Base-by-base conservation (phyloP, 2,888 invertebrate genomes). In the Protodeltote pygarga region DNA sequence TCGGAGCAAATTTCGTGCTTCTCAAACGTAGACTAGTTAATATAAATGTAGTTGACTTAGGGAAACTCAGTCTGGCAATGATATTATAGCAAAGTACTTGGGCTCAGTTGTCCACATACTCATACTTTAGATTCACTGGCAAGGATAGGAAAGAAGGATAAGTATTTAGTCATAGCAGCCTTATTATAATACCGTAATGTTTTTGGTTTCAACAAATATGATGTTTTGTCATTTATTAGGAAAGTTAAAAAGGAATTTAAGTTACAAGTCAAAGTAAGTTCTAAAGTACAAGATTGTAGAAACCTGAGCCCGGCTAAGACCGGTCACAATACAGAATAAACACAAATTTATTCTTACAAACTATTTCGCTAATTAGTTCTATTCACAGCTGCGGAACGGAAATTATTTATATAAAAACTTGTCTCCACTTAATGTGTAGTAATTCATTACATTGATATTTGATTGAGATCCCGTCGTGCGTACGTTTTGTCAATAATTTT, bases 381-480 rank as follows among this genome's bases (percentile, higher is more conserved):
- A 89, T 84, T 87, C 89, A 89, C 88, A 89, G 87, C 88, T 85
- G 85, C 80, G 81, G 84, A 87, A 87, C 86, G 85, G 87, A 89
- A 85, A 89, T 75, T 70, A 79, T 77, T 73, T 66, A 73, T 71
- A 73, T 74, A 65, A 71, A 62, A 62, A 74, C 77, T 72, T 81
- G 76, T 81, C 79, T 78, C 75, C 78, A 78, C 76, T 79, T 75
- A 75, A 59, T 60, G 53, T 59, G 64, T 35, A 65, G 73, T 71
- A 79, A 75, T 69, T 65, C 60, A 65, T 68, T 61, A 58, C 42
- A 51, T 51, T 62, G 65, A 69, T 74, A 75, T 77, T 79, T 81
- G 74, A 75, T 82, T 85, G 87, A 88, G 86, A 88, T 89, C 85
- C 81, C 76, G 75, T 78, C 66, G 76, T 79, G 78, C 71, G 71